Percentiles rank a stretch among this genome's conserved stretches.
Conservation (phyloP, 2,113 vertebrate species). For the Prinia subflava region DNA sequence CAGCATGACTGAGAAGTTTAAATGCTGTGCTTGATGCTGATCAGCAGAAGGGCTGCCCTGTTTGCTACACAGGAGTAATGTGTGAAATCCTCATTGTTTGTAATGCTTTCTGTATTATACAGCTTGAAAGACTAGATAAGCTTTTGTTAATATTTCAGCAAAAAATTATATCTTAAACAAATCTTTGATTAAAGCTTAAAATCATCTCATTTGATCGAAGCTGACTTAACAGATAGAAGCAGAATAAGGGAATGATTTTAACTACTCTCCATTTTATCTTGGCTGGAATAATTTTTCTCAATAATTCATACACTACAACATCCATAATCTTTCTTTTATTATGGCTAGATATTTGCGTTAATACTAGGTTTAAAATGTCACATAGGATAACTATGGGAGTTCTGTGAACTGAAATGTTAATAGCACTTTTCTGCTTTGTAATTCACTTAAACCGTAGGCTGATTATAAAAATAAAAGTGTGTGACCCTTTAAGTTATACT, state of each 20-base stretch:
- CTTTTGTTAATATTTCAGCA: not conserved
- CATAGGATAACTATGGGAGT: not conserved
- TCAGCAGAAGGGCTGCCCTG: not conserved
- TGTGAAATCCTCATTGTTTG: not conserved
- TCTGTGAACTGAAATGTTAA: not conserved
- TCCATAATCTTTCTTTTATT: slow-evolving; percentile 28
- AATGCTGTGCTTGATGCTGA: not conserved
- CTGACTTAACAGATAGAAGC: not conserved
- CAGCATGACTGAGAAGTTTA: not conserved
- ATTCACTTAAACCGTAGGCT: not conserved
- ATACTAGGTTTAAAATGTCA: not conserved
- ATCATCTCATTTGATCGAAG: not conserved
- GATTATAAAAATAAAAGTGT: not conserved
- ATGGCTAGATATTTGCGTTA: not conserved
- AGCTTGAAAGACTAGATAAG: not conserved
- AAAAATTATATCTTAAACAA: not conserved
- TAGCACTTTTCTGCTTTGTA: not conserved
- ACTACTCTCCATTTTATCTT: not conserved
- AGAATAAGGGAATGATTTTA: not conserved
- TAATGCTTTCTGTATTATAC: not conserved
- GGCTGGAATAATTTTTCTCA: not conserved
- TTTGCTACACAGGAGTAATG: not conserved
- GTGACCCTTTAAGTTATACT: not conserved
- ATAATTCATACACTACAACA: not conserved
- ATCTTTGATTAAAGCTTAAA: slow-evolving; percentile 30